A percentile compares a stretch with the other conserved stretches of the same genome.
phyloP scores from a whole-genome alignment of 2,113 vertebrate genomes.

The Hippocampus comes region DNA sequence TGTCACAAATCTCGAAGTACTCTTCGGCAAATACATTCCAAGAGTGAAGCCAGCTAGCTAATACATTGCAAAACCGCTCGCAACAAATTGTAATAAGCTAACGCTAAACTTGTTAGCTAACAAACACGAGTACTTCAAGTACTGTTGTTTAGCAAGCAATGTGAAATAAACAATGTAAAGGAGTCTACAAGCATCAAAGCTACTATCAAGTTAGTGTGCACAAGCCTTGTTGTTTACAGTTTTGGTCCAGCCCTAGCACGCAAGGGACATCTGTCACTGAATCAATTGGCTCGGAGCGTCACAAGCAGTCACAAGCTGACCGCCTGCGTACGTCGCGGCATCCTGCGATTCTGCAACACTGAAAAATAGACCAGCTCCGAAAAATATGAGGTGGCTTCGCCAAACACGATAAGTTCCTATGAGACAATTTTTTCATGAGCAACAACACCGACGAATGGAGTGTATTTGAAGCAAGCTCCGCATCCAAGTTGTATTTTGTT shows the following conservation, averaged over 20 bases:
- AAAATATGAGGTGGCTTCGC: background rate
- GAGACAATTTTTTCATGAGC: background rate
- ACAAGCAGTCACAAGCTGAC: conserved; percentile 19
- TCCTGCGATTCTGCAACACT: background rate
- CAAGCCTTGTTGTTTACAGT: background rate
- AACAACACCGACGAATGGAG: background rate
- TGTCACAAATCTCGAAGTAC: background rate
- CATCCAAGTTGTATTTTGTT: background rate
- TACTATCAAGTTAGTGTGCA: background rate
- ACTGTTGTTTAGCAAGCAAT: background rate
- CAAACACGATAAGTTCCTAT: background rate
- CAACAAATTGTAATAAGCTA: background rate
- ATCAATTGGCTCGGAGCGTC: conserved; percentile 21
- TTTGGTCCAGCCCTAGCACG: conserved; percentile 14
- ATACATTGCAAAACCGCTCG: background rate
- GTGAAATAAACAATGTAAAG: background rate
- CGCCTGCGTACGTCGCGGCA: conserved; percentile 23
- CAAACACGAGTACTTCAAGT: conserved; percentile 2
- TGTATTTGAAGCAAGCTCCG: background rate
- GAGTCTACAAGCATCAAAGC: background rate
- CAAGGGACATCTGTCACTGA: conserved; percentile 30
- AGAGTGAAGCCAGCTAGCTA: conserved; percentile 2
- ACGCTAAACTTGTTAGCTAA: conserved; percentile 8
- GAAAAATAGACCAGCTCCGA: background rate
- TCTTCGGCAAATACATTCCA: background rate